phyloP scores from a whole-genome alignment of 2,797 vertebrate species.

The Myioborus miniatus region DNA sequence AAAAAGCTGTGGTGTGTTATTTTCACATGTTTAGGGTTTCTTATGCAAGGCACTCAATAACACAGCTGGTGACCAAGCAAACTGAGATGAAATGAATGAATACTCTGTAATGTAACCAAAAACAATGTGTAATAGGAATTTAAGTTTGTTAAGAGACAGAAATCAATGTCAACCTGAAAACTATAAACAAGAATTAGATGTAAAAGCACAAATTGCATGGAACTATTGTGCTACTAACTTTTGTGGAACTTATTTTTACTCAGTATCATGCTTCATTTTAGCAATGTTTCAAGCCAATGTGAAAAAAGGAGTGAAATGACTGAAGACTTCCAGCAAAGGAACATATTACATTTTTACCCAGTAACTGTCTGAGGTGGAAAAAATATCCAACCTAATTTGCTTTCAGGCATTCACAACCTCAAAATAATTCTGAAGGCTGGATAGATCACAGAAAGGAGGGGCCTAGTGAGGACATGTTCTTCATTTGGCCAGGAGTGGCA shows the following conservation, averaged over 20 bases:
- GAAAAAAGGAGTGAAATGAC: background rate
- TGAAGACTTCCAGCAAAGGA: background rate
- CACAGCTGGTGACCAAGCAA: background rate
- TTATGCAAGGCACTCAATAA: background rate
- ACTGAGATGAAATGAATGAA: background rate
- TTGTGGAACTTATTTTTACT: background rate
- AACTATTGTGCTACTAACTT: background rate
- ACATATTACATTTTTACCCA: background rate
- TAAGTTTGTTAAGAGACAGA: background rate
- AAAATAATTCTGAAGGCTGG: background rate
- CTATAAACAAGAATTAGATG: background rate
- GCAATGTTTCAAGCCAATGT: background rate
- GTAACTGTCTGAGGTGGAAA: background rate
- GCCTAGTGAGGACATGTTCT: background rate
- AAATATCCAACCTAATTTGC: background rate
- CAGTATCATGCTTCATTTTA: background rate
- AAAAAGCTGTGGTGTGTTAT: background rate
- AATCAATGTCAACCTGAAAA: background rate
- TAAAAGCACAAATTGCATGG: background rate
- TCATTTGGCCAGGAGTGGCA: background rate
- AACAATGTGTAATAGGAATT: background rate
- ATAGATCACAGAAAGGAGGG: background rate
- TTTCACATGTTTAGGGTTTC: constrained; percentile 29
- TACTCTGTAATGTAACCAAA: background rate
- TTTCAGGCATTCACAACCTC: background rate